Conservation (phyloP, 2,113 vertebrate species). For the Pontoporia blainvillei region DNA sequence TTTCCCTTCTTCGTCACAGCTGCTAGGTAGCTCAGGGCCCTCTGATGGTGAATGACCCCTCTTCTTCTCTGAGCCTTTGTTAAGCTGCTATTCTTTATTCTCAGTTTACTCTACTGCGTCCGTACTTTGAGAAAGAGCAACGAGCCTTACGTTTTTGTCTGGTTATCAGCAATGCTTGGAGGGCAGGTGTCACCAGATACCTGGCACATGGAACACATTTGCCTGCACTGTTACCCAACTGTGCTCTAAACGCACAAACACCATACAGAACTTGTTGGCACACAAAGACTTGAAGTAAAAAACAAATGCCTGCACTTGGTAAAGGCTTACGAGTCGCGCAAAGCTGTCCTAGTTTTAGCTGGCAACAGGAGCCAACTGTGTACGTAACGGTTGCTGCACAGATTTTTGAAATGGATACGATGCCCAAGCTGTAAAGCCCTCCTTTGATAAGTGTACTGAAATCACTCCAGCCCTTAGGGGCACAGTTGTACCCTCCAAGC, state of each 20-base stretch:
- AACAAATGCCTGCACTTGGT: conserved; percentile 19
- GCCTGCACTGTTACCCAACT: neutral
- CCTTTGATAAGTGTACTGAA: neutral
- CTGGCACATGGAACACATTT: neutral
- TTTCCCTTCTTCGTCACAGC: neutral
- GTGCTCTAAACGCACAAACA: neutral
- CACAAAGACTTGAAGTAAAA: conserved; percentile 27
- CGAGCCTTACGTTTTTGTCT: neutral
- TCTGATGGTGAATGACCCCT: neutral
- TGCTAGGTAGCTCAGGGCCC: neutral
- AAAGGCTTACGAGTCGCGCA: neutral
- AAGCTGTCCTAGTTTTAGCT: neutral
- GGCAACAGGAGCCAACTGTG: neutral
- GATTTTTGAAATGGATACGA: neutral
- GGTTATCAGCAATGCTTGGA: neutral
- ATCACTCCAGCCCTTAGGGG: neutral
- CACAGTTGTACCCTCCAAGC: conserved; percentile 9
- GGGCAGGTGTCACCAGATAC: neutral
- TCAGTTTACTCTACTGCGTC: neutral
- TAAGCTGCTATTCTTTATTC: neutral
- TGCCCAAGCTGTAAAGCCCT: neutral
- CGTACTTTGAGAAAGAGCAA: neutral
- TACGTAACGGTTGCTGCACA: neutral
- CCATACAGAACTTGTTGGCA: conserved; percentile 11
- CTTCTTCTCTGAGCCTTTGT: neutral